These are phyloP conservation scores for Boulengeromyrus knoepffleri DNA, from an alignment of 2,113 vertebrate species.

Conservation along the genomic window DNA sequence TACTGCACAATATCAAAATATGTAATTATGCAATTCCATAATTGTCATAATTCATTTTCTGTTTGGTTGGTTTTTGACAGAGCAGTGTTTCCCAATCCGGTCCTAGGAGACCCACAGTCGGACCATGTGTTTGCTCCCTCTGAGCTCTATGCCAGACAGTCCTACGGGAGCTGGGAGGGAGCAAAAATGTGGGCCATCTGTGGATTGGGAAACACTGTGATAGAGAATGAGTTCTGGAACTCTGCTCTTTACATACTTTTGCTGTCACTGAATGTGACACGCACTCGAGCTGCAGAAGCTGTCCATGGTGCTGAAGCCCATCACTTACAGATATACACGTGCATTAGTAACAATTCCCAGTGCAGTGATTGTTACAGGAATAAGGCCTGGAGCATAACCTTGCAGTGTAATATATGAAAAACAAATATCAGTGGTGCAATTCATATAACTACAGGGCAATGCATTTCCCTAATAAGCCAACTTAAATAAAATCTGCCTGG, in stretches of 20 bases:
- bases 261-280: neutral
- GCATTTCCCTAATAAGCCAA: neutral
- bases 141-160: neutral
- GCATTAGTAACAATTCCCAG: neutral
- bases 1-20: neutral
- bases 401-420: neutral
- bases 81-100: neutral
- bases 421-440: neutral
- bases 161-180: too few species aligned
- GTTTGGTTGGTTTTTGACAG: neutral
- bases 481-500: neutral
- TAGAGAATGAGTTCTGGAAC: neutral
- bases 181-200: too few species aligned
- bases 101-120: neutral
- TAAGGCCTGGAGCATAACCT: neutral
- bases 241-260: neutral
- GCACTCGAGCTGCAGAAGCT: neutral
- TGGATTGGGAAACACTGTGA: neutral
- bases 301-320: slow-evolving; percentile 19
- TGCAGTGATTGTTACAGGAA: neutral
- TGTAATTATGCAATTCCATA: neutral
- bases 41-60: neutral
- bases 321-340: neutral
- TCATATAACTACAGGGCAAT: neutral
- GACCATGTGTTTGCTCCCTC: neutral